Evolutionary conservation across 2,888 invertebrate genomes (phyloP), one percentile per base, ranked within the genome.

Genomic region (Acrocyrtus sp.): DNA sequence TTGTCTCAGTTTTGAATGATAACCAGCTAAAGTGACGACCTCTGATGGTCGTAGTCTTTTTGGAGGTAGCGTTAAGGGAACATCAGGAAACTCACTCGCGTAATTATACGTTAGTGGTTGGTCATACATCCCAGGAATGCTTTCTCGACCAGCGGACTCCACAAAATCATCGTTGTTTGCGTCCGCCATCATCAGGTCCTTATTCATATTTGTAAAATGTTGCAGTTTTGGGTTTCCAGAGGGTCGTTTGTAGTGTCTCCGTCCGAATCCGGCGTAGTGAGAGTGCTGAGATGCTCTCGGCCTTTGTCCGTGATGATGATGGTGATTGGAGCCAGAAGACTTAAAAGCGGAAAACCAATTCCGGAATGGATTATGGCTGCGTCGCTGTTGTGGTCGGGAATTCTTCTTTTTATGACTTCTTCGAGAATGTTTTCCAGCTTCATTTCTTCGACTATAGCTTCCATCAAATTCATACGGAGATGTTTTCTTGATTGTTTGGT

Each of bases 121-220:
- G 26, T 22, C 27, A 21, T 3, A n/a, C 4, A 21, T 22, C 24
- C n/a, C 51, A 48, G 5, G 61, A 47, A 22, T 61, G 54, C n/a
- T 26, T n/a, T 53, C 47, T 43, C 27, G 54, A 26, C 26, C 51
- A 12, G 51, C 26, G 19, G 57, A 43, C 21, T 56, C 56, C n/a
- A 70, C 57, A 51, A 70, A 70, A 45, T 74, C 66, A 26, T 70
- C 48, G n/a, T n/a, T n/a, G 15, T 70, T 74, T 0, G 67, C 56
- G 43, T 73, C 73, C 2, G 66, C 73, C 73, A 73, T 73, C 57
- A 73, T 53, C 19, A 73, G 39, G 41, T 73, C 73, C 45, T 68
- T 45, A 24, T 73, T 63, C 10, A 41, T 68, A 26, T 73, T 73
- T 1, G 67, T 63, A 19, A 73, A 73, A 50, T 67, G 61, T 15